A percentile compares a stretch with the other conserved stretches of the same genome.
Conservation (phyloP, 2,797 vertebrate genomes). For the Tokudaia tokunoshimensis region DNA sequence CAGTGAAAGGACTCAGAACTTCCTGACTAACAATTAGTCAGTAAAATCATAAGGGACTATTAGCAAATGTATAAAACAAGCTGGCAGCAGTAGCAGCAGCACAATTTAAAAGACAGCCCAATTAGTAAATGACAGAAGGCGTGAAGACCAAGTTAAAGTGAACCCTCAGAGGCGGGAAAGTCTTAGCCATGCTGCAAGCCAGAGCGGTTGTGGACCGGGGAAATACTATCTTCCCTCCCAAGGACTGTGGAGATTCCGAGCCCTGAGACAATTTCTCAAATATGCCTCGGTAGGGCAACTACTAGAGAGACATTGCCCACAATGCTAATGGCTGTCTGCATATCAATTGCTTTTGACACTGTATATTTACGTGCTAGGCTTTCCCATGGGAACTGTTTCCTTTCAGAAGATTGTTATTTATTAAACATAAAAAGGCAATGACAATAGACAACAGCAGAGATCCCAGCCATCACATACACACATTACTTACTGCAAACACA, state of each 20-base stretch:
- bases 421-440: constrained; percentile 12
- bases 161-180: background rate
- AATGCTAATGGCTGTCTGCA: background rate
- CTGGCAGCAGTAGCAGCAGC: background rate
- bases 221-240: background rate
- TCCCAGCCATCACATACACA: background rate
- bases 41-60: background rate
- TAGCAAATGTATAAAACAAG: background rate
- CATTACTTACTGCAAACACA: background rate
- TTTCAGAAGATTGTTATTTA: background rate
- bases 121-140: background rate
- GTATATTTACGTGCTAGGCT: background rate
- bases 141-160: background rate
- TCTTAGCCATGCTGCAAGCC: background rate
- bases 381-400: background rate
- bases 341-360: constrained; percentile 17
- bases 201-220: background rate
- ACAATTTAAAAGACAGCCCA: background rate
- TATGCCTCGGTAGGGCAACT: background rate
- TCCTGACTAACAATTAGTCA: background rate
- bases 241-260: background rate
- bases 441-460: background rate
- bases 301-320: background rate
- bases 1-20: background rate
- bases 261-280: background rate